Conservation (phyloP, 1,140 invertebrate genomes). For the Rhizoglyphus robini region DNA sequence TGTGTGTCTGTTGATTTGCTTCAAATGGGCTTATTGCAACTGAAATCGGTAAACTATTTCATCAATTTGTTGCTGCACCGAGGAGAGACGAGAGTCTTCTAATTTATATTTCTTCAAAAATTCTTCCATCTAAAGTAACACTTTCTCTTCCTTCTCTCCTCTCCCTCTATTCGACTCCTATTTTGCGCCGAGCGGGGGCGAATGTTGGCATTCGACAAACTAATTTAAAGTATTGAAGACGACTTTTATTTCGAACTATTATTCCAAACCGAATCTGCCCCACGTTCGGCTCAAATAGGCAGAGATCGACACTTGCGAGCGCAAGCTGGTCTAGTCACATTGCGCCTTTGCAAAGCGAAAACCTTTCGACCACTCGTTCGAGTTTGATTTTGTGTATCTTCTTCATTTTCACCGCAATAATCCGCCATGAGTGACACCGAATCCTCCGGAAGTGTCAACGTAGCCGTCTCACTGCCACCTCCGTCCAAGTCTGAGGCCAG, state of each 20-base stretch:
- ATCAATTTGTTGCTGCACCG: conserved; percentile 1
- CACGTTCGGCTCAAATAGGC: background rate
- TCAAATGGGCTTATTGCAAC: conserved; percentile 12
- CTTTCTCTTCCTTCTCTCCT: background rate
- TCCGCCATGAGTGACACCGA: conserved; percentile 8
- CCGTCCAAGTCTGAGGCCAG: background rate
- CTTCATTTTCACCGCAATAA: too few relatives aligned
- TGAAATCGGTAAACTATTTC: conserved; percentile 14
- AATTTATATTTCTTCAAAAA: background rate
- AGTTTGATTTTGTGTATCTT: too few relatives aligned
- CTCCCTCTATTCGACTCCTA: background rate
- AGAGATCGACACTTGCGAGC: too few relatives aligned
- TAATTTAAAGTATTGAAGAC: background rate
- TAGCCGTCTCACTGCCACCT: background rate
- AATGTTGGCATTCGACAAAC: background rate
- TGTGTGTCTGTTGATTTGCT: background rate
- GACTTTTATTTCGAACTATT: too few relatives aligned
- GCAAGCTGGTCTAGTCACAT: too few relatives aligned
- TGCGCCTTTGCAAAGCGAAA: too few relatives aligned
- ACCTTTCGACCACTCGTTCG: too few relatives aligned
- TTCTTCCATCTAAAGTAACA: conserved; percentile 12
- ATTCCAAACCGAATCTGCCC: background rate
- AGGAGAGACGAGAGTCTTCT: background rate
- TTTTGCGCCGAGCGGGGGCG: background rate
- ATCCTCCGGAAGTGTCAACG: background rate